phyloP scores from a whole-genome alignment of 1,140 invertebrate species.

The Aphidius gifuensis region DNA sequence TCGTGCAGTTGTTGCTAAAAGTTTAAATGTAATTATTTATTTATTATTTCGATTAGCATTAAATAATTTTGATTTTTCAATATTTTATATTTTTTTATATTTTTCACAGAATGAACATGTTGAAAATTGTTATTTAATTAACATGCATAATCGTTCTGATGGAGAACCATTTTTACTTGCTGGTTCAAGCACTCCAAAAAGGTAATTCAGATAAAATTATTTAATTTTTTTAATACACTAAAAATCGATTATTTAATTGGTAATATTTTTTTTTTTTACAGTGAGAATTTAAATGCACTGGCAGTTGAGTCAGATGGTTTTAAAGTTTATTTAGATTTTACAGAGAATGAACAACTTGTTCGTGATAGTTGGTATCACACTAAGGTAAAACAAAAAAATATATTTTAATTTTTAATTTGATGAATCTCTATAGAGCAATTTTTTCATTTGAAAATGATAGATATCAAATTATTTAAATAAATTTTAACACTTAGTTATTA shows the following conservation, averaged over 20 bases:
- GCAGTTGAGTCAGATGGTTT: conserved; percentile 54
- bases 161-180: conserved; percentile 58
- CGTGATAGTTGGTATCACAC: conserved; percentile 62
- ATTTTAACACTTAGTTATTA: no score
- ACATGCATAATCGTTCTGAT: conserved; percentile 38
- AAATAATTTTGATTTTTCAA: conserved; percentile 1
- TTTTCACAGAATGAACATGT: conserved; percentile 58
- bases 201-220: conserved; percentile 44
- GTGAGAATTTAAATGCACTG: conserved; percentile 60
- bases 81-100: not conserved
- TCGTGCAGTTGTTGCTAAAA: conserved; percentile 39
- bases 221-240: conserved; percentile 16
- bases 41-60: conserved; percentile 13
- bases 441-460: no score
- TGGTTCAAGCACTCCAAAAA: conserved; percentile 60
- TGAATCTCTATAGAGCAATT: no score
- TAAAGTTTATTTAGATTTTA: conserved; percentile 56
- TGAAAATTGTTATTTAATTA: conserved; percentile 67
- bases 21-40: conserved; percentile 37
- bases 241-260: conserved; percentile 10
- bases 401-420: not conserved
- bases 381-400: conserved; percentile 49
- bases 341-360: conserved; percentile 65
- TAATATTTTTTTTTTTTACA: conserved; percentile 32
- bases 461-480: no score